Conservation (phyloP, 2,797 vertebrate species). For the Selene dorsalis region DNA sequence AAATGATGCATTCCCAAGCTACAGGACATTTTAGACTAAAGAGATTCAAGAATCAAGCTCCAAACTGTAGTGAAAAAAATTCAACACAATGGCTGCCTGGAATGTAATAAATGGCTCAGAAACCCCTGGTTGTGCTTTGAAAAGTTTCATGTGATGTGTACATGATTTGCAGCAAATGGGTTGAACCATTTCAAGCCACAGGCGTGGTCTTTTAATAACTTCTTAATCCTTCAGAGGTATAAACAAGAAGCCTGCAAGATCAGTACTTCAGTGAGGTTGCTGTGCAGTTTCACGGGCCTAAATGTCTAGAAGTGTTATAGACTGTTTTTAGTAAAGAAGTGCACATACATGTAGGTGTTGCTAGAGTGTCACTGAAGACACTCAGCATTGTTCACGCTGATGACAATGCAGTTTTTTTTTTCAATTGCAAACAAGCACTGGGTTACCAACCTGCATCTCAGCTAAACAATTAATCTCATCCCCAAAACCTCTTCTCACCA, state of each 20-base stretch:
- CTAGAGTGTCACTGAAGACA: background rate
- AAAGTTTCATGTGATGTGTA: background rate
- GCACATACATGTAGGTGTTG: background rate
- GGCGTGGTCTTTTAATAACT: background rate
- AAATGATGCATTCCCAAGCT: no score
- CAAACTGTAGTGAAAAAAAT: background rate
- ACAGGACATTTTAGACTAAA: background rate
- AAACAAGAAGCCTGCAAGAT: background rate
- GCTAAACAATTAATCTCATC: no score
- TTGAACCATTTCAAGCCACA: background rate
- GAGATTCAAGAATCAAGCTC: background rate
- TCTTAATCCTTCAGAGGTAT: background rate
- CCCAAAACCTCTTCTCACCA: no score
- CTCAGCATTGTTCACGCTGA: background rate
- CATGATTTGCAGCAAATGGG: background rate
- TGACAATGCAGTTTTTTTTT: no score
- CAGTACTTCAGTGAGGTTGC: background rate
- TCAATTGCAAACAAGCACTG: no score
- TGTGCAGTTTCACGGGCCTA: background rate
- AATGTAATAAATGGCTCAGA: constrained; percentile 4
- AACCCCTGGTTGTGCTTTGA: constrained; percentile 5
- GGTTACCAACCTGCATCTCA: no score
- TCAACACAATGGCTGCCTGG: background rate
- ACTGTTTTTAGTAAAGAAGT: background rate
- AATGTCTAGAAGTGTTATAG: background rate